Percentiles rank a stretch among this genome's conserved stretches.
Conservation (phyloP, 2,797 vertebrate species). For the Eulemur coronatus region DNA sequence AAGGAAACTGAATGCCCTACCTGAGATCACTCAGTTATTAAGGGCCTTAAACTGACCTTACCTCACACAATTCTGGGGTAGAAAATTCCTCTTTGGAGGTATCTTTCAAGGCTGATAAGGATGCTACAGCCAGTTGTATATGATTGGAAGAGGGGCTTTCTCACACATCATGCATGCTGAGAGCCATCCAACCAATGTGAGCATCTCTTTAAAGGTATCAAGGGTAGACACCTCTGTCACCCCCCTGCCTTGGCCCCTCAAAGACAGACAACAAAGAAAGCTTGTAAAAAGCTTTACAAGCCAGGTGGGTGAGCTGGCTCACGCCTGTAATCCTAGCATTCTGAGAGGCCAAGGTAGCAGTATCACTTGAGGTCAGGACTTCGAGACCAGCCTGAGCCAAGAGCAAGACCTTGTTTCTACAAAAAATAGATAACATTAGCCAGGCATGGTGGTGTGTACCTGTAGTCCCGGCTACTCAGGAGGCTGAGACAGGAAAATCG, state of each 20-base stretch:
- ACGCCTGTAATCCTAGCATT: not conserved
- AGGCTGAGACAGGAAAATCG: not conserved
- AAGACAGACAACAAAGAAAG: not conserved
- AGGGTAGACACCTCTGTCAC: not conserved
- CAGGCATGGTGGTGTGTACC: not conserved
- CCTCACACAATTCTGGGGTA: not conserved
- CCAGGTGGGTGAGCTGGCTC: not conserved
- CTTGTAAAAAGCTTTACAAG: not conserved
- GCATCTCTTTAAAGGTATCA: not conserved
- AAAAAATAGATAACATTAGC: not conserved
- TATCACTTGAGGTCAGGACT: not conserved
- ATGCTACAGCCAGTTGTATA: not conserved
- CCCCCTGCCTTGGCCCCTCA: not conserved
- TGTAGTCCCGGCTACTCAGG: not conserved
- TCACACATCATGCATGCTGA: accelerated
- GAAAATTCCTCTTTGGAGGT: not conserved
- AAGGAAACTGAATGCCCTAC: not conserved
- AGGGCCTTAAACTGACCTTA: not conserved
- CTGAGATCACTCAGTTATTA: not conserved
- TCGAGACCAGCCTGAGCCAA: not conserved
- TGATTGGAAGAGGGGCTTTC: not conserved
- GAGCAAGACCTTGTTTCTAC: not conserved
- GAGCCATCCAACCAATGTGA: not conserved
- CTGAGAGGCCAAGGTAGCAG: not conserved
- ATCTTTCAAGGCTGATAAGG: not conserved